Evolutionary conservation across 2,888 invertebrate species (phyloP), one percentile per base, ranked within the genome.

Genomic region (Amphipyra berbera): DNA sequence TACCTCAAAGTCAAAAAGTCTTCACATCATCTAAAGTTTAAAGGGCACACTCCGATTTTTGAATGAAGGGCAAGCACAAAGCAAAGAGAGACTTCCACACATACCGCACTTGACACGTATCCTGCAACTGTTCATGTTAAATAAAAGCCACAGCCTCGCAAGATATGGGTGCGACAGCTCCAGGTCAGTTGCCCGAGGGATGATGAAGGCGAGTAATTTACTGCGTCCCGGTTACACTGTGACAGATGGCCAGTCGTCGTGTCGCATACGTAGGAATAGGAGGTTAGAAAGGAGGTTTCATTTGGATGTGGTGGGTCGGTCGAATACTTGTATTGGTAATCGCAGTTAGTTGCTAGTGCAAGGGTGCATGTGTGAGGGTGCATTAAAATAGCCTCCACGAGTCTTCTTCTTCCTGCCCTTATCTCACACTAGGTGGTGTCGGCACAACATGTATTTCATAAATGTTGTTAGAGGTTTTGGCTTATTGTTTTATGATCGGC

Each of bases 201-300:
- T 91, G 92, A 92, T 88, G 92, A 89, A 92, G 91, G 92, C 90
- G 75, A 81, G 91, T 91, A 92, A 94, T 92, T 92, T 91, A 93
- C 91, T 88, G 87, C 82, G 86, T 83, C 86, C 83, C 90, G 81
- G 86, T 84, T 85, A 82, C 84, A 69, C 85, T 79, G 90, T 93
- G 93, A 94, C 92, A 91, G 92, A 94, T 93, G 92, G 90, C 80
- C 85, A 82, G 83, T 81, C 82, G 80, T 86, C 82, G 80, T 86
- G 88, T 88, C 87, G 84, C 82, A 78, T 84, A 75, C 73, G 68
- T 33, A 54, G 27, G 5, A 41, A 72, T 55, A 50, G 14, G 69
- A 73, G 38, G 33, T 42, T 9, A 4, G 55, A 62, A 72, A 57
- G 6, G n/a, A 21, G 0, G 27, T 14, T 8, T 7, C n/a, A 8